Conservation (phyloP, 2,113 vertebrate species). For the Ochotona curzoniae region DNA sequence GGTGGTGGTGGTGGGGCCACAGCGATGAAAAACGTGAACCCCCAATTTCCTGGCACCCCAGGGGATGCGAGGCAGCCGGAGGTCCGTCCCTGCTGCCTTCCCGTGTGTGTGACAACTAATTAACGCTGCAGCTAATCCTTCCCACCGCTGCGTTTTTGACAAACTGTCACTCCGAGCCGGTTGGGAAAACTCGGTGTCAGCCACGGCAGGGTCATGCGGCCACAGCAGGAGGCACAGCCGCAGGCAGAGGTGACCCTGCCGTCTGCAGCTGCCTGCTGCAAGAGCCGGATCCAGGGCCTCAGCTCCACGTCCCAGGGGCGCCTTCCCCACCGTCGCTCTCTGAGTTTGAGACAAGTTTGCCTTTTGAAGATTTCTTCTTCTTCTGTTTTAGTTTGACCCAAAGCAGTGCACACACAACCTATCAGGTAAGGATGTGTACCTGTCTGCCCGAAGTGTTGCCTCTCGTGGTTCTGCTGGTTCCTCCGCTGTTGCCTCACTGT, state of each 20-base stretch:
- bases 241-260: neutral
- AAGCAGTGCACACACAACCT: neutral
- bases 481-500: neutral
- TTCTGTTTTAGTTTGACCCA: neutral
- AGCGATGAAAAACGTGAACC: neutral
- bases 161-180: neutral
- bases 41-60: neutral
- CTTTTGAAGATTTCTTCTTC: neutral
- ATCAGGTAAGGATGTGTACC: too few species aligned
- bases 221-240: neutral
- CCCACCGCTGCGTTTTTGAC: neutral
- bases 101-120: conserved; percentile 49
- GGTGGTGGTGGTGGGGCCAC: neutral
- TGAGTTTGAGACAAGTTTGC: neutral
- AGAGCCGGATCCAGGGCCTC: neutral
- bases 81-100: neutral
- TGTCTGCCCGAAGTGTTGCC: neutral
- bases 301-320: fast-evolving
- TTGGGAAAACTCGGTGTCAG: neutral
- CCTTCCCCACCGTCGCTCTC: neutral
- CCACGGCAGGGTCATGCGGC: conserved; percentile 44
- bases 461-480: neutral
- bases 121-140: conserved; percentile 62
- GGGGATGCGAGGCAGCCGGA: fast-evolving
- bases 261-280: neutral